Percentiles rank a stretch among this genome's conserved stretches.
Evolutionary conservation across 1,140 invertebrate genomes (phyloP).

Genomic region (Hydropsyche tenuis): DNA sequence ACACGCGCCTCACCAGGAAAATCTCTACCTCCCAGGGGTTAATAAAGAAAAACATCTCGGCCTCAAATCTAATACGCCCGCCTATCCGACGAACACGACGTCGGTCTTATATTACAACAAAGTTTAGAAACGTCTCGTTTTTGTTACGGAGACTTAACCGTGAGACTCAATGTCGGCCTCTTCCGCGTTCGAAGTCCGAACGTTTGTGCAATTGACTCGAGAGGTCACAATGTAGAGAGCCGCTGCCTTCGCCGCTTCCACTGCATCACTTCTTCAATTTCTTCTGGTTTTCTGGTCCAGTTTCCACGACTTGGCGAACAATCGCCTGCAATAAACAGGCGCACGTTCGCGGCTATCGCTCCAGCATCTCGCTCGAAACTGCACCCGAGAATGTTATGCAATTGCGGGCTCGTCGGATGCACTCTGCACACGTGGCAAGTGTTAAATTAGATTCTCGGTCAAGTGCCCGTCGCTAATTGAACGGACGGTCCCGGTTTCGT

Average conservation of each 20-base stretch:
- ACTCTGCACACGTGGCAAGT: neutral
- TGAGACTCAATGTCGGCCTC: constrained; percentile 23
- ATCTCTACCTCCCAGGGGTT: neutral
- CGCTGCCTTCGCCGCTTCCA: neutral
- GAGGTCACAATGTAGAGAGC: neutral
- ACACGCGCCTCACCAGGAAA: too few relatives aligned
- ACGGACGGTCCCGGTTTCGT: constrained; percentile 40
- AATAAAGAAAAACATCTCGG: neutral
- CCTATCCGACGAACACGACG: too few relatives aligned
- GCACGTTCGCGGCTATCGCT: too few relatives aligned
- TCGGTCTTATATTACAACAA: neutral
- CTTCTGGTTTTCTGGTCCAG: constrained; percentile 1
- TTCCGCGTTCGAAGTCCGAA: constrained; percentile 20
- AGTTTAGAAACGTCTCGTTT: neutral
- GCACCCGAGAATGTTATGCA: neutral
- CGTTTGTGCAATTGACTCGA: neutral
- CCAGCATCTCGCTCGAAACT: too few relatives aligned
- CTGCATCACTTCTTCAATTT: neutral
- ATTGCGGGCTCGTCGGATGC: neutral
- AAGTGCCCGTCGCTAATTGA: constrained; percentile 41
- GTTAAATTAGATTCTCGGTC: constrained; percentile 44
- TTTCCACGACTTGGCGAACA: neutral
- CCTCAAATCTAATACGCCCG: neutral
- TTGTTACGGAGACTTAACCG: neutral
- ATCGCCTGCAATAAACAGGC: neutral